Conservation (phyloP, 2,888 invertebrate species). For the Parapristionchus giblindavisi region DNA sequence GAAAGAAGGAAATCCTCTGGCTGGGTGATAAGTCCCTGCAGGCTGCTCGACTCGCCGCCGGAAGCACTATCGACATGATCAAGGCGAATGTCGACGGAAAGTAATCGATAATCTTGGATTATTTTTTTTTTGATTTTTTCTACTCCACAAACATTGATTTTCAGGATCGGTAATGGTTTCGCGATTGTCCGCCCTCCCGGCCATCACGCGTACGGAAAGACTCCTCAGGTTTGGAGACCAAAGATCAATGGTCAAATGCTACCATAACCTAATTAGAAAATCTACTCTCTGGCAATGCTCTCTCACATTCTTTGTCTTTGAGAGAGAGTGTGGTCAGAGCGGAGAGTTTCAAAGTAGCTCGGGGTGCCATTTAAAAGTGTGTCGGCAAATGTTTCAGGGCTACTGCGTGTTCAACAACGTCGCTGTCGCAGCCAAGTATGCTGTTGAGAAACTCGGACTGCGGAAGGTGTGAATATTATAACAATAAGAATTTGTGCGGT, state of each 20-base stretch:
- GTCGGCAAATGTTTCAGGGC: slow-evolving; percentile 77
- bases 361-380: background rate
- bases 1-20: slow-evolving; percentile 58
- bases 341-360: background rate
- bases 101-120: slow-evolving; percentile 33
- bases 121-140: background rate
- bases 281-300: no score
- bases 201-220: slow-evolving; percentile 79
- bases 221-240: slow-evolving; percentile 41
- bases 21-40: slow-evolving; percentile 48
- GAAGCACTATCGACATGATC: slow-evolving; percentile 54
- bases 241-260: slow-evolving; percentile 9
- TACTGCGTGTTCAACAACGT: slow-evolving; percentile 99
- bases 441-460: slow-evolving; percentile 53
- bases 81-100: slow-evolving; percentile 49
- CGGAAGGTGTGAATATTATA: slow-evolving; percentile 43
- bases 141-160: background rate
- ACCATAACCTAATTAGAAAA: no score
- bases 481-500: background rate
- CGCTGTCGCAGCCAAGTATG: slow-evolving; percentile 88
- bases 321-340: no score
- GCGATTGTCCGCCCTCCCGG: slow-evolving; percentile 96
- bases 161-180: slow-evolving; percentile 79
- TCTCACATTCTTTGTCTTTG: no score
- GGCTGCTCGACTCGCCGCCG: slow-evolving; percentile 54